These are phyloP conservation scores for Melieria omissa DNA, from an alignment of 2,888 invertebrate species.

Conservation along the genomic window DNA sequence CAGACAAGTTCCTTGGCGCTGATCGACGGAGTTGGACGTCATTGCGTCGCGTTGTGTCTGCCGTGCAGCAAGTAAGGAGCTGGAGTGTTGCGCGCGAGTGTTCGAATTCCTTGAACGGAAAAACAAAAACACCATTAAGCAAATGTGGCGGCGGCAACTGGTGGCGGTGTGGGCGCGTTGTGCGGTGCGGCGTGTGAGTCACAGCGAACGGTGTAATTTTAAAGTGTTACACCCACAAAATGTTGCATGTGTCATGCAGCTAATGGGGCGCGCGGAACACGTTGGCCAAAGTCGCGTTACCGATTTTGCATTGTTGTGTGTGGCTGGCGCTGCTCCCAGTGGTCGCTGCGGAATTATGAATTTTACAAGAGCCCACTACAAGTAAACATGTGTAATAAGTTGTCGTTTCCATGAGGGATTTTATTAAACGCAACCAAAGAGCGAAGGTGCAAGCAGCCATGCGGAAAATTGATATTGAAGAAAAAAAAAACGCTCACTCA, in stretches of 20 bases:
- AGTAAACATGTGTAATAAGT: not conserved
- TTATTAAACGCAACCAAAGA: too few relatives aligned
- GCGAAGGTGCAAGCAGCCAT: constrained; percentile 23
- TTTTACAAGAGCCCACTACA: not conserved
- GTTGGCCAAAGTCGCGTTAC: too few relatives aligned
- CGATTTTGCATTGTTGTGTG: not conserved
- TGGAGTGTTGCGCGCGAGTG: too few relatives aligned
- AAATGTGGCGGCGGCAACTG: too few relatives aligned
- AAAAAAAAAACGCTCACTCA: too few relatives aligned
- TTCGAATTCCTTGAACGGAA: too few relatives aligned
- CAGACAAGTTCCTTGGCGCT: not conserved
- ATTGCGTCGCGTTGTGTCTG: not conserved
- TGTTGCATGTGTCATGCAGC: not conserved
- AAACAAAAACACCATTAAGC: too few relatives aligned
- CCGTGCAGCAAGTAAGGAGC: not conserved
- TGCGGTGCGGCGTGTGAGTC: constrained; percentile 3
- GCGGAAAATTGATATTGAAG: constrained; percentile 33
- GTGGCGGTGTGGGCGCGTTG: not conserved
- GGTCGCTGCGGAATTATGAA: not conserved
- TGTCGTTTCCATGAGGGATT: not conserved
- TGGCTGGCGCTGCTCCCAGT: not conserved
- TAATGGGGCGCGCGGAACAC: too few relatives aligned
- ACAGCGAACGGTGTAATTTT: not conserved
- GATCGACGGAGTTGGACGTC: constrained; percentile 1
- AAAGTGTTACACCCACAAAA: not conserved